Evolutionary conservation across 92 coral and sea anemone genomes (phyloP).

Genomic region (Parazoanthus darwini): DNA sequence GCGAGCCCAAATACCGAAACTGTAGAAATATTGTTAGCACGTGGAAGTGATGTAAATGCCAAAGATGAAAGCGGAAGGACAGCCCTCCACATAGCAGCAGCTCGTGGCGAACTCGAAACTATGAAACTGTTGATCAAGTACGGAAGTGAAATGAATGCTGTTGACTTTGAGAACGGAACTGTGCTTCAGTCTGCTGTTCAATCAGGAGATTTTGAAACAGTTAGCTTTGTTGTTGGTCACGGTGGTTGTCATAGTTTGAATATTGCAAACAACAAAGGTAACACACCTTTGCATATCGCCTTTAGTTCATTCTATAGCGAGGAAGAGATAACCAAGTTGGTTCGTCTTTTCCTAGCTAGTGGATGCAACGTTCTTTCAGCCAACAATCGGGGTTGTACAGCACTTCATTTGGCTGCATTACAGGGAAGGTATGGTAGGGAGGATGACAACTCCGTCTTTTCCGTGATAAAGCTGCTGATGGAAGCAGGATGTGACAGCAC

Average conservation of each 20-base stretch:
- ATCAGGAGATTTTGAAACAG: not conserved
- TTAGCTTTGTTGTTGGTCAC: not conserved
- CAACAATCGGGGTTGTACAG: not conserved
- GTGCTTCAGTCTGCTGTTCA: conserved; percentile 12
- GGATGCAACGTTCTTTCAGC: not conserved
- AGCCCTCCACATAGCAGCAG: not conserved
- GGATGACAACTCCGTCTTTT: not conserved
- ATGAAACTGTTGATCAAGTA: not conserved
- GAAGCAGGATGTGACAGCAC: not conserved
- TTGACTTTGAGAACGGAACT: not conserved
- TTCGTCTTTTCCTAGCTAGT: not conserved
- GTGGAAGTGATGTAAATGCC: conserved; percentile 9
- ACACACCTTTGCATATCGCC: too few species aligned
- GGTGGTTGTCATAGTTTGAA: not conserved
- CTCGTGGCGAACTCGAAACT: not conserved
- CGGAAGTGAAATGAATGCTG: not conserved
- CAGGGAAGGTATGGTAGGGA: too few species aligned
- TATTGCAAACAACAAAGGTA: not conserved
- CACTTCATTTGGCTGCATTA: conserved; percentile 4
- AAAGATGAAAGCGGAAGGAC: not conserved
- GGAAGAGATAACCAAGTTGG: not conserved
- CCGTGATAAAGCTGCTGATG: not conserved
- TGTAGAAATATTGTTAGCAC: not conserved
- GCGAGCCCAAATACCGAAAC: not conserved
- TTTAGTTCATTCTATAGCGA: not conserved